Conservation (phyloP, 2,113 vertebrate genomes). For the Dissostichus mawsoni region DNA sequence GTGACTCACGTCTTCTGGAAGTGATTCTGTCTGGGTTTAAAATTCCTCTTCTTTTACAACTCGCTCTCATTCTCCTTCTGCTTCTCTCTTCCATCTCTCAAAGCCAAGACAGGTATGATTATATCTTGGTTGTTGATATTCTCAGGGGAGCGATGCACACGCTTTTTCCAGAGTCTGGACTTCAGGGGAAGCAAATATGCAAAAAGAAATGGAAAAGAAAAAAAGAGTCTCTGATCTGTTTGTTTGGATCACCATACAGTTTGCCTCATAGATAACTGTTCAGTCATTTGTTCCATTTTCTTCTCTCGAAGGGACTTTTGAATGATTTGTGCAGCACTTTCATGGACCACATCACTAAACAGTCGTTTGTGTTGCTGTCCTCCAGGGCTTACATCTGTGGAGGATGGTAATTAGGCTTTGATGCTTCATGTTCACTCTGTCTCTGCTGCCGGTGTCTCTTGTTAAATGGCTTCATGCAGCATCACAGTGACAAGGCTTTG, state of each 20-base stretch:
- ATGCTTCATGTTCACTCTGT: conserved; percentile 28
- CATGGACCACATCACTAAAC: conserved; percentile 50
- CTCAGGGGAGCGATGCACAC: conserved; percentile 52
- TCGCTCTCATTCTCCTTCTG: conserved; percentile 36
- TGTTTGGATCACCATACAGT: conserved; percentile 62
- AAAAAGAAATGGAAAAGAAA: conserved; percentile 22
- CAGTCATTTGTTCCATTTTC: conserved; percentile 74
- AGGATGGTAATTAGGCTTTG: conserved; percentile 52
- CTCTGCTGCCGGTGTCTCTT: conserved; percentile 3
- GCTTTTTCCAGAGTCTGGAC: conserved; percentile 69
- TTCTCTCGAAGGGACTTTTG: conserved; percentile 50
- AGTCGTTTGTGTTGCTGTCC: conserved; percentile 47
- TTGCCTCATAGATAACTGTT: conserved; percentile 68
- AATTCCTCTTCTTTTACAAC: conserved; percentile 76
- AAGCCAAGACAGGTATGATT: conserved; percentile 78
- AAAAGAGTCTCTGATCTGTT: conserved; percentile 44
- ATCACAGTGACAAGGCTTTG: conserved; percentile 33
- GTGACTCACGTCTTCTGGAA: conserved; percentile 81
- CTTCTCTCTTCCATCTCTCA: conserved; percentile 48
- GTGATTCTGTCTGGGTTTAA: conserved; percentile 78
- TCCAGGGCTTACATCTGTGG: conserved; percentile 33
- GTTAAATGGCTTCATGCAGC: conserved; percentile 31
- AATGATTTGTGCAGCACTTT: conserved; percentile 63
- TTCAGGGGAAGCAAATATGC: conserved; percentile 33
- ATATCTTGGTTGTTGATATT: conserved; percentile 69